phyloP scores from a whole-genome alignment of 2,888 invertebrate species.

The Tetranychus truncatus region DNA sequence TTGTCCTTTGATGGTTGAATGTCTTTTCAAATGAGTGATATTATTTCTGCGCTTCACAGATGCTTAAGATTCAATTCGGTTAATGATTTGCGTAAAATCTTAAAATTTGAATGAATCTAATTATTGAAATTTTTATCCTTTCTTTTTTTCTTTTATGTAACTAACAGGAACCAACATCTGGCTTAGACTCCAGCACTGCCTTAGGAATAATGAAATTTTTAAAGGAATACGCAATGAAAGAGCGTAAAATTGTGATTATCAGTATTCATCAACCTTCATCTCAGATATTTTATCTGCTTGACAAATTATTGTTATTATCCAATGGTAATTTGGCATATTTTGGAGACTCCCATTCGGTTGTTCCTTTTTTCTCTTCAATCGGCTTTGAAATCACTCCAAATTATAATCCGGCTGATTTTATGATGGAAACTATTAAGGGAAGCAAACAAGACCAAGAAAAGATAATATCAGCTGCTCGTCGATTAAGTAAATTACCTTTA shows the following conservation, averaged over 20 bases:
- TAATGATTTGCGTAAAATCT: not conserved
- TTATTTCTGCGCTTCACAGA: not conserved
- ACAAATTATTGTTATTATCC: slow-evolving; percentile 45
- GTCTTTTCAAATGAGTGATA: too few relatives aligned
- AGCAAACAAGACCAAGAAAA: slow-evolving; percentile 47
- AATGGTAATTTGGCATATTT: slow-evolving; percentile 49
- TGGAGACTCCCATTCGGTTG: slow-evolving; percentile 50
- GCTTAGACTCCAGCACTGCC: slow-evolving; percentile 60
- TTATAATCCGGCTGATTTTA: slow-evolving; percentile 68
- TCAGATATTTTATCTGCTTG: slow-evolving; percentile 64
- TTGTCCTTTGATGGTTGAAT: not conserved
- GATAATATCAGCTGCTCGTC: slow-evolving; percentile 46
- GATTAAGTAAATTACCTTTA: slow-evolving; percentile 37
- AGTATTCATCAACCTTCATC: slow-evolving; percentile 67
- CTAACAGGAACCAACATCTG: slow-evolving; percentile 59
- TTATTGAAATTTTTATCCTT: not conserved
- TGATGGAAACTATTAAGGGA: slow-evolving; percentile 56
- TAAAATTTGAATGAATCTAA: not conserved
- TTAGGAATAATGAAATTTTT: slow-evolving; percentile 51
- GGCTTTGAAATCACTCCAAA: slow-evolving; percentile 52
- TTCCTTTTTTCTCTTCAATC: slow-evolving; percentile 50
- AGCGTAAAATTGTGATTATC: slow-evolving; percentile 56
- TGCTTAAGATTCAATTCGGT: not conserved
- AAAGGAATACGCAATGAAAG: slow-evolving; percentile 52
- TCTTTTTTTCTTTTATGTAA: slow-evolving; percentile 4